A percentile compares a stretch with the other conserved stretches of the same genome.
phyloP scores from a whole-genome alignment of 2,888 invertebrate species.

The Drymonia ruficornis region DNA sequence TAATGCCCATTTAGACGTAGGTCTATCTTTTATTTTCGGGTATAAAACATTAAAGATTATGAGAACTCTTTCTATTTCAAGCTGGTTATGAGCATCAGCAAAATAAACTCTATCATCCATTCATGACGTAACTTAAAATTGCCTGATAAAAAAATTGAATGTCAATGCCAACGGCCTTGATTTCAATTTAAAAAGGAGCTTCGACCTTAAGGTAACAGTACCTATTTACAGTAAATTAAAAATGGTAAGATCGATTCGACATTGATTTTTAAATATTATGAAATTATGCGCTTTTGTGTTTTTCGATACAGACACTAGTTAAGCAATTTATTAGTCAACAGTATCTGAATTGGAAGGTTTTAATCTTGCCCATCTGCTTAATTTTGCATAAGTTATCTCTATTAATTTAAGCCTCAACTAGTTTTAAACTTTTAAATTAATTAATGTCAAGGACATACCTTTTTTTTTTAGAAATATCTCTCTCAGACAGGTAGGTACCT shows the following conservation, averaged over 20 bases:
- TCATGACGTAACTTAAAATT: background rate
- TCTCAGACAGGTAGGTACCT: too few species aligned
- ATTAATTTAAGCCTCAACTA: too few species aligned
- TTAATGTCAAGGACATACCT: too few species aligned
- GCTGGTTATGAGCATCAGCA: background rate
- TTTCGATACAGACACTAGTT: conserved; percentile 14
- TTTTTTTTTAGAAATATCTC: too few species aligned
- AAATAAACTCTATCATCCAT: background rate
- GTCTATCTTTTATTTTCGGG: too few species aligned
- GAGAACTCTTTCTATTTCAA: background rate
- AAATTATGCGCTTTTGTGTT: conserved; percentile 19
- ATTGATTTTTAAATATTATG: conserved; percentile 29
- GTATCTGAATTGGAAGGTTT: too few species aligned
- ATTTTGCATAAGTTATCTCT: too few species aligned
- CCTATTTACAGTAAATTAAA: conserved; percentile 14
- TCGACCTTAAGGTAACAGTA: conserved; percentile 22
- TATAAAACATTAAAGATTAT: too few species aligned
- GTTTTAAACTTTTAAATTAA: too few species aligned
- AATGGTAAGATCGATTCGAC: conserved; percentile 21
- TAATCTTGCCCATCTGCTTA: too few species aligned
- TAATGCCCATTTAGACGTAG: too few species aligned
- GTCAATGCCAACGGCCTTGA: conserved; percentile 34
- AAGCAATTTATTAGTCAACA: conserved; percentile 12
- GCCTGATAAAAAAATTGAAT: conserved; percentile 25
- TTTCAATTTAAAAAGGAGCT: conserved; percentile 16